These are phyloP conservation scores for Octonoba sinensis DNA, from an alignment of 2,888 invertebrate genomes.

Conservation along the genomic window DNA sequence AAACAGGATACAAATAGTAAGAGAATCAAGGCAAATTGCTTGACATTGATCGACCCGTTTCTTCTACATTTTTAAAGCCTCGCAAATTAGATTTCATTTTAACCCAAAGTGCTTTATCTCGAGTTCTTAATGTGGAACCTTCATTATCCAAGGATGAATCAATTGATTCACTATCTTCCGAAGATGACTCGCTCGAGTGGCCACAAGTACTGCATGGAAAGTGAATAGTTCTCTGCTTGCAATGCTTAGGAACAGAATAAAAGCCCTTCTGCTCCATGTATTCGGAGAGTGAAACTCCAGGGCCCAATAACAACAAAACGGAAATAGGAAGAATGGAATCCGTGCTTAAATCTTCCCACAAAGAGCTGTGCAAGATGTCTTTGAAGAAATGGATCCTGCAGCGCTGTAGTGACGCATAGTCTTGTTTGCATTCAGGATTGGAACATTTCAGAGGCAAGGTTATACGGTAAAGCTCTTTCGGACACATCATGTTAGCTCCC, in stretches of 20 bases:
- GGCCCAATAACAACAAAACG: constrained; percentile 20
- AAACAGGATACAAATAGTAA: too few species aligned
- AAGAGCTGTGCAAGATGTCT: constrained; percentile 3
- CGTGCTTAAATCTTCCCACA: neutral
- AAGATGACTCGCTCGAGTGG: neutral
- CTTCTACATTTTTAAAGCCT: constrained; percentile 30
- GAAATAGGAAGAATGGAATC: constrained; percentile 27
- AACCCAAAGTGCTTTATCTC: constrained; percentile 33
- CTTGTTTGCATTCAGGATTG: neutral
- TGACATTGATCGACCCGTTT: too few species aligned
- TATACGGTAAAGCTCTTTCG: constrained; percentile 46
- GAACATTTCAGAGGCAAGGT: constrained; percentile 23
- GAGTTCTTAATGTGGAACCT: neutral
- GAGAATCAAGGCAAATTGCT: too few species aligned
- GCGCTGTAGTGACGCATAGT: constrained; percentile 13
- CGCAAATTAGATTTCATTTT: constrained; percentile 45
- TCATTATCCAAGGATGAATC: neutral
- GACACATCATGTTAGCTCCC: constrained; percentile 46
- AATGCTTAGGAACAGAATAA: constrained; percentile 27
- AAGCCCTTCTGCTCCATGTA: constrained; percentile 42
- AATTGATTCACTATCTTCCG: neutral
- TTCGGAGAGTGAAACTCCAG: constrained; percentile 15
- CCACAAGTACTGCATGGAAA: constrained; percentile 17
- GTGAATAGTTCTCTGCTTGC: constrained; percentile 15
- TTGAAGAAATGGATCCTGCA: constrained; percentile 31